Conservation (phyloP, 2,113 vertebrate species). For the Marmota monax region DNA sequence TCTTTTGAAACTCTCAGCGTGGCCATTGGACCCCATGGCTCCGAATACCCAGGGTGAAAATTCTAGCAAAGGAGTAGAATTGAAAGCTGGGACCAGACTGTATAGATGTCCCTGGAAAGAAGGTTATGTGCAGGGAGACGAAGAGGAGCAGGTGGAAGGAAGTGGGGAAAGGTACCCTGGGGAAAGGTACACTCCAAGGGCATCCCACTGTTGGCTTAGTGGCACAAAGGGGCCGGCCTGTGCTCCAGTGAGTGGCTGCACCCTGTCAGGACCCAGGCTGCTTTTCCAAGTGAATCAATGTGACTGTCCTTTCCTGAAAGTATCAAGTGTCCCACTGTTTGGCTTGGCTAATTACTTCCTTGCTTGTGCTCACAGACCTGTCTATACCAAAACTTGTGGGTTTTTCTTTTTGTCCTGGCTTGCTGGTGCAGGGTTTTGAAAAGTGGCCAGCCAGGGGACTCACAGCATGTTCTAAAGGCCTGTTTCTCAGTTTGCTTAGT, state of each 20-base stretch:
- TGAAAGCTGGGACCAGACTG: background rate
- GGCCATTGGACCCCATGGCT: background rate
- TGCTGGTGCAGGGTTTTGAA: background rate
- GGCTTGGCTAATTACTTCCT: slow-evolving; percentile 29
- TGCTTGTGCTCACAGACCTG: background rate
- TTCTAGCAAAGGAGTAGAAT: background rate
- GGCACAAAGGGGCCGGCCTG: too few relatives aligned
- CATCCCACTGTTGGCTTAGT: background rate
- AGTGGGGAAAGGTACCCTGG: background rate
- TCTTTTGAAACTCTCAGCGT: background rate
- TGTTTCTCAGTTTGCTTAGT: background rate
- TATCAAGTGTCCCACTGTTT: background rate
- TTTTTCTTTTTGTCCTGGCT: slow-evolving; percentile 3
- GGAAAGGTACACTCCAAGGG: background rate
- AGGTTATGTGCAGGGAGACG: background rate
- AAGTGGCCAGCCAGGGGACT: background rate
- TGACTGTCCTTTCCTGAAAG: background rate
- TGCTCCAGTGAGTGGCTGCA: fast-evolving
- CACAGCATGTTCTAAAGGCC: background rate
- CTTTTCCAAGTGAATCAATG: background rate
- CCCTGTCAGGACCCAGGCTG: background rate
- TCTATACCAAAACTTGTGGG: background rate
- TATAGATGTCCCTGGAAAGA: background rate
- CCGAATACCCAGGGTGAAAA: background rate
- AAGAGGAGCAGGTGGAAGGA: background rate